Base-by-base conservation (phyloP, 2,888 invertebrate genomes). In the Suillia variegata region DNA sequence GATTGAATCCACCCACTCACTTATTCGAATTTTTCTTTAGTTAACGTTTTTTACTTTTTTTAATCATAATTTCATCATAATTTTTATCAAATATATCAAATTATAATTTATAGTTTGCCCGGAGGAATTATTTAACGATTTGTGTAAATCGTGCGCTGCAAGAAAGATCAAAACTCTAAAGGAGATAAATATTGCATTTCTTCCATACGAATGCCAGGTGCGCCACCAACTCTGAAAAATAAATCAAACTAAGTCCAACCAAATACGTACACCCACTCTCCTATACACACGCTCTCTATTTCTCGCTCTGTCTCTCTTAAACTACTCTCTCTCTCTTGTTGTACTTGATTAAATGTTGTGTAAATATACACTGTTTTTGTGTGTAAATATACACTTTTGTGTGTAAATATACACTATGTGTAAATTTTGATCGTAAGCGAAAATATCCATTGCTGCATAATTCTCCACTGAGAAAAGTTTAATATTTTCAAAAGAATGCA, bases 141-240 rank as follows among this genome's bases (percentile, higher is more conserved):
- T 97, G 83, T 96, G 95, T 89, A 96, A 96, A 86, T 95, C 95
- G 78, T 89, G 92, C 76, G 94, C 93, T 70, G 94, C 94, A 81
- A 91, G 92, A 85, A 94, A 94, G 87, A 94, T 98, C 84, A 96
- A 95, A 88, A 96, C 96, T 65, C 87, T 97, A 83, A 98, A 96
- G 88, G 97, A 97, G 86, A 96, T 97, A 87, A 97, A 97, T 89
- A 96, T 97, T 84, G 97, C 97, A 81, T 97, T 98, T 87, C 89
- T 97, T 81, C 97, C 97, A 66, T 97, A 98, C 84, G 97, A 98
- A 84, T 89, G 93, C 79, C 97, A 97, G 93, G 96, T 96, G 87
- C 82, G 78, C 61, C 71, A 69, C 61, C 64, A n/a, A n/a, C n/a
- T n/a, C n/a, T n/a, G n/a, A n/a, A n/a, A n/a, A n/a, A n/a, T n/a